Evolutionary conservation across 2,113 vertebrate genomes (phyloP), one percentile per base, ranked within the genome.

Genomic region (Chionodraco myersi): DNA sequence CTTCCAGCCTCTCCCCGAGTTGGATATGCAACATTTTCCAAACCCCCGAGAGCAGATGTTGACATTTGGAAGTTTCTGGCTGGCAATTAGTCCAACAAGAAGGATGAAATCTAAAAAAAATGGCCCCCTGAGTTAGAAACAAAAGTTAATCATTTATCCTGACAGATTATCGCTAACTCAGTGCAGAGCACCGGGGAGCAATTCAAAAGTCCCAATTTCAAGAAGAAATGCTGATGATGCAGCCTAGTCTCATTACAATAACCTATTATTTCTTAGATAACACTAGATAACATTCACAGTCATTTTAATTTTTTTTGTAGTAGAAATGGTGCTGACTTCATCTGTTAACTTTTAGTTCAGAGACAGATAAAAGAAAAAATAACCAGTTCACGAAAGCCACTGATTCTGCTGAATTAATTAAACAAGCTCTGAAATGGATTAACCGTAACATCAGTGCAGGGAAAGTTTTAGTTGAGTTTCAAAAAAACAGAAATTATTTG

Each of bases 31-130:
- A 51, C 54, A 61, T 16, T 60, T 47, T 72, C 44, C 30, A 58
- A 72, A 79, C 45, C 45, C 44, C 52, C 60, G 36, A 26, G 45
- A 72, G 68, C 68, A 75, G 51, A 82, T 51, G 65, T 52, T 82
- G 68, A 79, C 62, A 75, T 80, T 80, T 77, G 56, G 56, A 77
- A 36, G 79, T 62, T 72, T 69, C 36, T 56, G 54, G 48, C 36
- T 47, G 36, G 8, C 12, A 10, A 52, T 76, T 67, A 71, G 21
- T 72, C 30, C 53, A 77, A 54, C 30, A 30, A 61, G 49, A 16
- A 57, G 30, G 8, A 44, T 30, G 26, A 51, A 30, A 72, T 63
- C 0, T 4, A 51, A 63, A 57, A 6, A 10, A 58, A 8, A 2
- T 63, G 41, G 14, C 49, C 63, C 54, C 74, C 44, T 51, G 49